Base-by-base conservation (phyloP, 2,797 vertebrate species). In the Dicrostonyx torquatus region DNA sequence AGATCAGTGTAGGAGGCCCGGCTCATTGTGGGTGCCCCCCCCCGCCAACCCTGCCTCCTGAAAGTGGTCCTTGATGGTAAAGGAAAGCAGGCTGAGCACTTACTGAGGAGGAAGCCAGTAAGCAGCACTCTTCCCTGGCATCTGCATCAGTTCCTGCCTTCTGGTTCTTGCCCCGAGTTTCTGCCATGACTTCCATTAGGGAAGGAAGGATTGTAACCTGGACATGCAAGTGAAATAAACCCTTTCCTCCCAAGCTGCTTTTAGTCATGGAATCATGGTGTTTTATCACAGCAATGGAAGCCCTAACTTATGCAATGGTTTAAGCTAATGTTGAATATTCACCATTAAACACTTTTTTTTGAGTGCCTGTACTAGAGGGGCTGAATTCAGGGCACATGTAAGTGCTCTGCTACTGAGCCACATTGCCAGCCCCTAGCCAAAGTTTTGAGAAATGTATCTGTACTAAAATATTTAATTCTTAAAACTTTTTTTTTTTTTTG, bases 391-490 rank as follows among this genome's bases (percentile, higher is more conserved):
- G 31, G 11, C 11, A 26, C 34, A 14, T 53, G 83, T 45, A 37
- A 50, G 48, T 53, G 34, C 66, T 73, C n/a, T 73, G 20, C 37
- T 55, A 40, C 6, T 73, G n/a, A 58, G 15, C 50, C 48, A 73
- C 48, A 73, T 0, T 31, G 11, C 15, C 24, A 73, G 29, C 26
- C 37, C 50, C 53, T 48, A 88, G 60, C 29, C 14, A 94, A 29
- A 87, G n/a, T 83, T 87, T 73, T 86, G 24, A 90, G 60, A 87
- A 83, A 43, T 70, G 62, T 53, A 62, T 29, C 76, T 79, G 10
- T 37, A 43, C 22, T 75, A 85, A 60, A 50, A 68, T 18, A 92
- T 43, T 83, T 78, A 78, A 95, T 78, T 91, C n/a, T 90, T 64
- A 86, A 4, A 91, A 72, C 24, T 91, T 68, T 60, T 80, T n/a